Evolutionary conservation across 2,797 vertebrate genomes (phyloP), one percentile per base, ranked within the genome.

Genomic region (Enteromius argenteus): DNA sequence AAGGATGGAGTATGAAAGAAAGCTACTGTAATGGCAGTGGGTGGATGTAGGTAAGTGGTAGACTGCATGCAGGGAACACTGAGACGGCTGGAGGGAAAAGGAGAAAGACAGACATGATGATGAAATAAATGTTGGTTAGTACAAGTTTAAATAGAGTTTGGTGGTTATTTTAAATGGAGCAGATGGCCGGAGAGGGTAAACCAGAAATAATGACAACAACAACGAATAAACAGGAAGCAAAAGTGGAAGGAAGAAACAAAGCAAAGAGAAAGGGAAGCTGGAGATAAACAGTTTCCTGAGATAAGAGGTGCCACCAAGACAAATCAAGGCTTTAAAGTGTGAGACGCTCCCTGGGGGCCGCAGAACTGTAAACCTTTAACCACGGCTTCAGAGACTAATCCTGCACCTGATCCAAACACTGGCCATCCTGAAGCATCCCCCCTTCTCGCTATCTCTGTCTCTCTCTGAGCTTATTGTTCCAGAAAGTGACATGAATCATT

Each of bases 241-340:
- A 77, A 42, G 23, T 85, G 78, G 87, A 87, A 62, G 77, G 82
- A 86, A 62, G 78, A 88, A 86, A 80, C 85, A 72, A 90, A 89
- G 90, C 85, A 15, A 92, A 91, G 89, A 89, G 81, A 90, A 90
- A 90, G 87, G 91, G 89, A 88, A 89, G 91, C 96, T 95, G 95
- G 95, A 95, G 96, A 96, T 95, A 96, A 97, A 96, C 96, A 95
- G 95, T 93, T 96, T 95, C 93, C 94, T 91, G 92, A 97, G 96
- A 97, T 97, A 97, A 97, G 96, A 95, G 95, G 95, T 95, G 94
- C 94, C 95, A 96, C 96, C 96, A 94, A 96, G 96, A 97, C 94
- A 97, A 96, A 93, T 94, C 96, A 96, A 93, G 94, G 96, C 96
- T 97, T 97, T 96, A 97, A 97, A 97, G 96, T 93, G 93, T 91